A percentile compares a stretch with the other conserved stretches of the same genome.
Evolutionary conservation across 2,888 invertebrate species (phyloP).

Genomic region (Erebia palarica): DNA sequence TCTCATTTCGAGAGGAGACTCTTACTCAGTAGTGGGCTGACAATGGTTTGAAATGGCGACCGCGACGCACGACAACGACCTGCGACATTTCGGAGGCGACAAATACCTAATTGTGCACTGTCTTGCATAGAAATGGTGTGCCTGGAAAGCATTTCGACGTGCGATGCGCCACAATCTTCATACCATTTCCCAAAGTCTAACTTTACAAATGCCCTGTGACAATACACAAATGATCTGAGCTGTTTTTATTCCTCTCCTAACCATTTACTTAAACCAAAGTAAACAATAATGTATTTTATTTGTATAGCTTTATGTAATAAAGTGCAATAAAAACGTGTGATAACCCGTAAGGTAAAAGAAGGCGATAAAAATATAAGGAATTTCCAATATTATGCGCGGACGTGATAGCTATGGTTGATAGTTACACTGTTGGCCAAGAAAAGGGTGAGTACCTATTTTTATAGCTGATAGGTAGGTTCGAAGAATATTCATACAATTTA

Average conservation of each 20-base stretch:
- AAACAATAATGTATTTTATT: conserved; percentile 5
- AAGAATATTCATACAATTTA: too few relatives aligned
- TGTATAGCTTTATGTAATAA: neutral
- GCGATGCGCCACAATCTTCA: too few relatives aligned
- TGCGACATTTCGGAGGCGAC: too few relatives aligned
- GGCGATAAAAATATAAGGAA: conserved; percentile 46
- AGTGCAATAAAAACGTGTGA: conserved; percentile 17
- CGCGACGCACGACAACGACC: too few relatives aligned
- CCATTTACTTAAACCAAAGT: neutral
- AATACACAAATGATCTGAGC: conserved; percentile 1
- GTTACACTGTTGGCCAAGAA: conserved; percentile 39
- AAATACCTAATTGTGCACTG: too few relatives aligned
- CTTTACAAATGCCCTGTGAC: neutral
- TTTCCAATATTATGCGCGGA: conserved; percentile 49
- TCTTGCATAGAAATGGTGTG: too few relatives aligned
- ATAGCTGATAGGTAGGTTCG: neutral
- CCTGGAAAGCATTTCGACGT: too few relatives aligned
- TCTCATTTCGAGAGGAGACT: too few relatives aligned
- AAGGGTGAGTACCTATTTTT: neutral
- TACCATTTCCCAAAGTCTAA: neutral
- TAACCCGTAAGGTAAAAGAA: conserved; percentile 27
- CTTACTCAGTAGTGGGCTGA: too few relatives aligned
- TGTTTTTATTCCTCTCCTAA: conserved; percentile 1
- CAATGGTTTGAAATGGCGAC: too few relatives aligned
- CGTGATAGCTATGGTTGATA: conserved; percentile 44